Percentiles rank a stretch among this genome's conserved stretches.
Conservation (phyloP, 1,140 invertebrate species). For the Drosophila jambulina region DNA sequence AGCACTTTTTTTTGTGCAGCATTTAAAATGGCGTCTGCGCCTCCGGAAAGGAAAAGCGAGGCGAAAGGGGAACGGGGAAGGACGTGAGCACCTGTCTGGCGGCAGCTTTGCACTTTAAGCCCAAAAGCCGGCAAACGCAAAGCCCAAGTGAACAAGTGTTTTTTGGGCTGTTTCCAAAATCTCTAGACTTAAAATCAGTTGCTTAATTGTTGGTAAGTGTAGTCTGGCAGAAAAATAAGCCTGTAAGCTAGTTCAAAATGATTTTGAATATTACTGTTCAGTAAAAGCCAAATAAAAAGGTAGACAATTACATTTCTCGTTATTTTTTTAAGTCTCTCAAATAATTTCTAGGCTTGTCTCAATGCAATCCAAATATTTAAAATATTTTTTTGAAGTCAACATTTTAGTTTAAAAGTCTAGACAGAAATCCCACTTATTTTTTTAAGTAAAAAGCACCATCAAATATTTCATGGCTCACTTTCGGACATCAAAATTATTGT, state of each 20-base stretch:
- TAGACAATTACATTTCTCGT: too few relatives aligned
- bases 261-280: not conserved
- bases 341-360: not conserved
- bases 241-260: not conserved
- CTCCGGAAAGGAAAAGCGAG: conserved; percentile 13
- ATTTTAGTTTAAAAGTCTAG: not conserved
- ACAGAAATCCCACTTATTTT: not conserved
- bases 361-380: not conserved
- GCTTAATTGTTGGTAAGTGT: conserved; percentile 24
- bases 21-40: conserved; percentile 68
- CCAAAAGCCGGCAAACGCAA: conserved; percentile 50
- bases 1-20: conserved; percentile 51
- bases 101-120: conserved; percentile 30
- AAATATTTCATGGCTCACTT: conserved; percentile 4
- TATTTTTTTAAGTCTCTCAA: too few relatives aligned
- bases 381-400: not conserved
- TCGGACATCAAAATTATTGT: conserved; percentile 5
- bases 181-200: conserved; percentile 19
- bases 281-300: not conserved
- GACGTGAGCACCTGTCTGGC: conserved; percentile 24
- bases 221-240: conserved; percentile 1
- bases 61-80: not conserved
- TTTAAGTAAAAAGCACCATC: not conserved
- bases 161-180: conserved; percentile 11
- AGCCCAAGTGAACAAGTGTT: conserved; percentile 22